Base-by-base conservation (phyloP, 2,888 invertebrate genomes). In the Cryptophagus acutangulus region DNA sequence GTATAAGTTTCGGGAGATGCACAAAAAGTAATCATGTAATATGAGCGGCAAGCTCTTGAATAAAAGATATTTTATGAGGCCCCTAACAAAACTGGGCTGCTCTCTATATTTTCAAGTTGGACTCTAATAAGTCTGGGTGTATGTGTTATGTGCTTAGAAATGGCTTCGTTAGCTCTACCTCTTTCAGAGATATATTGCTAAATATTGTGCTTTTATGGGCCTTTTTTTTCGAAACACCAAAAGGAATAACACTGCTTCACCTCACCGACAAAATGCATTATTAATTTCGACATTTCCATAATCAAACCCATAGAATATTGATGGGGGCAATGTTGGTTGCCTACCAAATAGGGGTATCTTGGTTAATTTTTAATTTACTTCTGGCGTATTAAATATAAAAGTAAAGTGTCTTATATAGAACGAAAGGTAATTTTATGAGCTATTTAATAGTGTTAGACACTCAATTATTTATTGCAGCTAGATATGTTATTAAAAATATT, bases 71-170 rank as follows among this genome's bases (percentile, higher is more conserved):
- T 20, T 20, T 20, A 20, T 20, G 20, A 20, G 20, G 20, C 20
- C 20, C 20, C 9, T 20, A 20, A 20, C 20, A 20, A 20, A 9
- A 20, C 20, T n/a, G n/a, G n/a, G n/a, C n/a, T n/a, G n/a, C n/a
- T n/a, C n/a, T n/a, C n/a, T n/a, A n/a, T 51, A 58, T 55, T 56
- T 56, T 55, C 54, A 48, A 55, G 58, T 58, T 53, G 52, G 55
- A 53, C 54, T 58, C 60, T 61, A 63, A 63, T 62, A 62, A 62
- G 59, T 54, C 52, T 51, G 50, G 51, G n/a, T 59, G 55, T 61
- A 58, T 61, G 59, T 58, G 59, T 60, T 61, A 62, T 62, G 58
- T 50, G 62, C 62, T 61, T 63, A 63, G 61, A 58, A 63, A 63
- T 63, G 60, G 62, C 61, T 57, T 54, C 57, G 57, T 63, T 63